A percentile compares a stretch with the other conserved stretches of the same genome.
Evolutionary conservation across 2,888 invertebrate species (phyloP).

Genomic region (Physocephala rufipes): DNA sequence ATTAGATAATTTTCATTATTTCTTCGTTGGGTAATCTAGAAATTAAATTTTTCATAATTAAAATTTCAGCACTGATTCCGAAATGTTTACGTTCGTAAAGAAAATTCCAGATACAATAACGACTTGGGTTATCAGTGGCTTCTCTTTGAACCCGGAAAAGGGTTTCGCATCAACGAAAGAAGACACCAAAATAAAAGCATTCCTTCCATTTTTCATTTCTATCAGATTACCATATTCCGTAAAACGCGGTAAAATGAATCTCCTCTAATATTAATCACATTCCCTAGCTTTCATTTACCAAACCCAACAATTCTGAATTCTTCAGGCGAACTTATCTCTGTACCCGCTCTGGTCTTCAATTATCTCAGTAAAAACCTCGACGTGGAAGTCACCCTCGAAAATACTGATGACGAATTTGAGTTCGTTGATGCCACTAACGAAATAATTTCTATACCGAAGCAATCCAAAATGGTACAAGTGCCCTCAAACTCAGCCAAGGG

Average conservation of each 20-base stretch:
- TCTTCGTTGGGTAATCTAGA: neutral
- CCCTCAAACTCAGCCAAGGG: slow-evolving; percentile 77
- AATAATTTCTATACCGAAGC: slow-evolving; percentile 84
- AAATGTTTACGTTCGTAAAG: slow-evolving; percentile 58
- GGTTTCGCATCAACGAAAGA: slow-evolving; percentile 80
- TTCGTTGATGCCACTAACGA: slow-evolving; percentile 86
- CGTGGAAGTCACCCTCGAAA: slow-evolving; percentile 84
- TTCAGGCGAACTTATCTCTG: slow-evolving; percentile 82
- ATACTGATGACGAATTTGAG: slow-evolving; percentile 81
- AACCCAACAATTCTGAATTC: neutral
- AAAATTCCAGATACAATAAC: slow-evolving; percentile 82
- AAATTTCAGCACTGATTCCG: slow-evolving; percentile 47
- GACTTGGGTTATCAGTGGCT: slow-evolving; percentile 83
- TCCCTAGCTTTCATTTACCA: neutral
- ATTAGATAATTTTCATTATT: no score
- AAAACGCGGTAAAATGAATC: slow-evolving; percentile 74
- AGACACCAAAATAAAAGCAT: slow-evolving; percentile 75
- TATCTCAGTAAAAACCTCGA: slow-evolving; percentile 79
- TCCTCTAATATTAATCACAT: no score
- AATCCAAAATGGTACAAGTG: slow-evolving; percentile 74
- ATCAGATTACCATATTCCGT: slow-evolving; percentile 88
- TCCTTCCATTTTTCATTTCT: slow-evolving; percentile 84
- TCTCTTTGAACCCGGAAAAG: slow-evolving; percentile 76
- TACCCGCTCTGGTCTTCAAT: slow-evolving; percentile 88
- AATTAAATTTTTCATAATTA: neutral